A percentile compares a stretch with the other conserved stretches of the same genome.
Conservation (phyloP, 2,888 invertebrate species). For the Halocaridina rubra region DNA sequence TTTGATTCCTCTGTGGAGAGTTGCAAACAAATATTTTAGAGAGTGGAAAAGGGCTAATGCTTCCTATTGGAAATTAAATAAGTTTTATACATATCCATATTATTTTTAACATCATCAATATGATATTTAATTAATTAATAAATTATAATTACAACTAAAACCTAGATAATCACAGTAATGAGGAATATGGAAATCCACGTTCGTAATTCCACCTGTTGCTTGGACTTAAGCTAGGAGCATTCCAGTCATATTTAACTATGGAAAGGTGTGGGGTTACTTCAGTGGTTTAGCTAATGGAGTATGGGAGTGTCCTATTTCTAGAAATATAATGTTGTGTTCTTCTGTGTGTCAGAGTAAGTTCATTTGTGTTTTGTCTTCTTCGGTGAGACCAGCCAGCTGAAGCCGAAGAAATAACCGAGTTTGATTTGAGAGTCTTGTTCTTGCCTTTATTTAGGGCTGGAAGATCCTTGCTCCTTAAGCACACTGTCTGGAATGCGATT, state of each 20-base stretch:
- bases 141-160: constrained; percentile 18
- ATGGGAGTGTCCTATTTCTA: not conserved
- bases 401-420: not conserved
- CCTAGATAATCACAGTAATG: constrained; percentile 47
- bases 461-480: not conserved
- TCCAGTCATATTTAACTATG: constrained; percentile 7
- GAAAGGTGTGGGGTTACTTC: not conserved
- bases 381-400: not conserved
- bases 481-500: constrained; percentile 48
- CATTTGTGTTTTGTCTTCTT: not conserved
- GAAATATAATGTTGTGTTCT: not conserved
- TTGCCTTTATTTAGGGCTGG: not conserved
- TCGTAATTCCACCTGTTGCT: no score
- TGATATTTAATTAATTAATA: no score
- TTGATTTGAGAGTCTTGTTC: not conserved
- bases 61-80: no score
- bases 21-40: no score
- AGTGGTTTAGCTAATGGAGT: no score
- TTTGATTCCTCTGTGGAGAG: no score
- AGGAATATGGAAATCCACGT: constrained; percentile 52
- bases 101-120: no score
- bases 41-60: no score
- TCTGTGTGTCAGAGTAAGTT: not conserved
- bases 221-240: not conserved
- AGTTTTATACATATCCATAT: no score